A percentile compares a stretch with the other conserved stretches of the same genome.
phyloP scores from a whole-genome alignment of 2,888 invertebrate species.

The Cephus pygmeus region DNA sequence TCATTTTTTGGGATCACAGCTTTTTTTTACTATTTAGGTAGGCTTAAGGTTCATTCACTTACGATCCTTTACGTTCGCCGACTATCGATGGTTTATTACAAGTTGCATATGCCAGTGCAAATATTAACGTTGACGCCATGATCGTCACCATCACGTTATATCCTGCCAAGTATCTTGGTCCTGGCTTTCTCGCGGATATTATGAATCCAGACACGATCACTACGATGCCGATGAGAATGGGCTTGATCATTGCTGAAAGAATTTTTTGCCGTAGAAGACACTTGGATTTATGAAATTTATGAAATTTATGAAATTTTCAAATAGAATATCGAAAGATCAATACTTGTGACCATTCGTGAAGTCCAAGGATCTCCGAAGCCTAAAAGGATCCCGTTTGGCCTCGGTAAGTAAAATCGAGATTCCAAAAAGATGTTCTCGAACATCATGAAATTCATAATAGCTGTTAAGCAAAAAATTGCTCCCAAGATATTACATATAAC shows the following conservation, averaged over 20 bases:
- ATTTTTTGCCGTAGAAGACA: slow-evolving; percentile 8
- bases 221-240: slow-evolving; percentile 69
- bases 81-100: slow-evolving; percentile 68
- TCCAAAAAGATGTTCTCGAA: slow-evolving; percentile 72
- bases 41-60: slow-evolving; percentile 28
- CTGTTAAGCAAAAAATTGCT: slow-evolving; percentile 68
- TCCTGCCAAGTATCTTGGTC: slow-evolving; percentile 66
- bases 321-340: not conserved
- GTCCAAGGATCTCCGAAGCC: slow-evolving; percentile 70
- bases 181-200: slow-evolving; percentile 68
- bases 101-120: slow-evolving; percentile 64
- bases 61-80: slow-evolving; percentile 65
- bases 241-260: slow-evolving; percentile 68
- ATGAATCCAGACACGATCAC: slow-evolving; percentile 70
- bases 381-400: slow-evolving; percentile 58
- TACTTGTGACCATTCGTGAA: slow-evolving; percentile 67
- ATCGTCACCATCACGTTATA: slow-evolving; percentile 68
- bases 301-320: slow-evolving; percentile 6
- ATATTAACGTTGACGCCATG: slow-evolving; percentile 66
- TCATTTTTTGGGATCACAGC: not conserved
- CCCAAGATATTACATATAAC: slow-evolving; percentile 69
- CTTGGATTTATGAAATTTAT: slow-evolving; percentile 4
- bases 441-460: slow-evolving; percentile 68
- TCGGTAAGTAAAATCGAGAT: slow-evolving; percentile 71
- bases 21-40: not conserved